A percentile compares a stretch with the other conserved stretches of the same genome.
Evolutionary conservation across 2,888 invertebrate species (phyloP).

Genomic region (Ametastegia equiseti): DNA sequence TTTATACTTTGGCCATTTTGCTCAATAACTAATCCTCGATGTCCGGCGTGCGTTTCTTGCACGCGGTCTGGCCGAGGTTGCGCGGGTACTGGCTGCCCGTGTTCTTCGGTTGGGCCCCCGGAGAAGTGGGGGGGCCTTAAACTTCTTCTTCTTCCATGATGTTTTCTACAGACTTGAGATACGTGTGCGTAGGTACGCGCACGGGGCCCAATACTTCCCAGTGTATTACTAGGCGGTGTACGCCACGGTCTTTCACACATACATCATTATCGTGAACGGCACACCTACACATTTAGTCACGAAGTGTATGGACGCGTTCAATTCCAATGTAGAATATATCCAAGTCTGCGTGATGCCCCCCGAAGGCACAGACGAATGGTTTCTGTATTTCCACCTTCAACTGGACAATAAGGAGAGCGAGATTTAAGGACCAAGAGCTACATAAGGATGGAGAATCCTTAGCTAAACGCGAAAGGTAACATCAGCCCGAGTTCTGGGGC

Average conservation of each 20-base stretch:
- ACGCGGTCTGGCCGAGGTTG: constrained; percentile 65
- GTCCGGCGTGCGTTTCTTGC: constrained; percentile 38
- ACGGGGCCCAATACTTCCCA: constrained; percentile 42
- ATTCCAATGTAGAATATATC: constrained; percentile 6
- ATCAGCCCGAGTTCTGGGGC: constrained; percentile 16
- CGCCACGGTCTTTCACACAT: not conserved
- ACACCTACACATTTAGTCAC: not conserved
- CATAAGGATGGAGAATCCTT: not conserved
- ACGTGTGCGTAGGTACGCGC: constrained; percentile 42
- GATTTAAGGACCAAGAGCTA: not conserved
- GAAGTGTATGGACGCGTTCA: constrained; percentile 1
- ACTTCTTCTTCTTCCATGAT: constrained; percentile 45
- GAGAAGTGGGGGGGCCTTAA: constrained; percentile 45
- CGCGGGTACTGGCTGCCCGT: constrained; percentile 63
- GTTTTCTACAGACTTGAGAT: constrained; percentile 14
- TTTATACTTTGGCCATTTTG: not conserved
- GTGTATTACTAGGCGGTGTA: constrained; percentile 33
- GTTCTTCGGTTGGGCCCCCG: constrained; percentile 32
- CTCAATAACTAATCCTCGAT: constrained; percentile 23
- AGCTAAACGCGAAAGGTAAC: not conserved
- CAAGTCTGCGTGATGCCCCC: constrained; percentile 5
- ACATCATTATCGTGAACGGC: too few relatives aligned
- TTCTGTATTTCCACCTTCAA: constrained; percentile 30
- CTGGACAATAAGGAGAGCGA: constrained; percentile 23
- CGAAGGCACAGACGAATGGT: constrained; percentile 45